These are phyloP conservation scores for Puntigrus tetrazona DNA, from an alignment of 2,113 vertebrate genomes.

Conservation along the genomic window DNA sequence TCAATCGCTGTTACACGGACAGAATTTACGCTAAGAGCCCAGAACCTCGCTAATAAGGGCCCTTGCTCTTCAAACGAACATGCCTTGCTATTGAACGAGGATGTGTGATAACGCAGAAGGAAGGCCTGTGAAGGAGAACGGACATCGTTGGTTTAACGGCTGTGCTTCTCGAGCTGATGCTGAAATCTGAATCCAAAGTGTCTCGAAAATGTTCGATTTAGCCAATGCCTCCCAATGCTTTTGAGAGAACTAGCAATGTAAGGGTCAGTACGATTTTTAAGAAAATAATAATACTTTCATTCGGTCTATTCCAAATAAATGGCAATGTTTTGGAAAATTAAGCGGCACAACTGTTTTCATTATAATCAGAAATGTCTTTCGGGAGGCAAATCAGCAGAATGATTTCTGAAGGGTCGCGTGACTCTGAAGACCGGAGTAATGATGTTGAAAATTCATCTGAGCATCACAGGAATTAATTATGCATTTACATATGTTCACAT, in stretches of 20 bases:
- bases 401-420: neutral
- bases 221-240: neutral
- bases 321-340: neutral
- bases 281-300: neutral
- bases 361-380: neutral
- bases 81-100: neutral
- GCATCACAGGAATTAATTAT: neutral
- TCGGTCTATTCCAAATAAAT: neutral
- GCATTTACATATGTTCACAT: neutral
- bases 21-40: neutral
- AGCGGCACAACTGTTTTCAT: neutral
- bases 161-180: neutral
- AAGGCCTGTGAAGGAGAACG: neutral
- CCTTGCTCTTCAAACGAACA: neutral
- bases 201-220: neutral
- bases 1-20: conserved; percentile 8
- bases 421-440: neutral
- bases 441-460: neutral
- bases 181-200: neutral
- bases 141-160: neutral
- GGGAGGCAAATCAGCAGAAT: neutral
- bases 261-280: neutral
- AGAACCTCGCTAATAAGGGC: neutral
- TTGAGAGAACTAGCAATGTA: neutral
- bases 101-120: neutral